A percentile compares a stretch with the other conserved stretches of the same genome.
Evolutionary conservation across 2,797 vertebrate genomes (phyloP).

Genomic region (Rhabdophis nuchalis): DNA sequence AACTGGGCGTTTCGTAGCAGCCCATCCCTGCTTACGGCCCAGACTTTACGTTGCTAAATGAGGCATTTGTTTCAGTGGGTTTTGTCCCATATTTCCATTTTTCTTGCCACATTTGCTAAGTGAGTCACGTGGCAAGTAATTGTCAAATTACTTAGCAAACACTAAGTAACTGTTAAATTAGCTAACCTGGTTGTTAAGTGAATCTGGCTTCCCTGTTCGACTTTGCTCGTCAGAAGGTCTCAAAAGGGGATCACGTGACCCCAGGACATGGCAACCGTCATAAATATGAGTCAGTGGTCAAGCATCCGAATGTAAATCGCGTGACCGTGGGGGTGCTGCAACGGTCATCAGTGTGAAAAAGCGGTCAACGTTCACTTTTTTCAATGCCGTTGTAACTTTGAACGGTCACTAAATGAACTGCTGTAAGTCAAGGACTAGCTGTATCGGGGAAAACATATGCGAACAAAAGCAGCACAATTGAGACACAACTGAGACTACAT

Average conservation of each 20-base stretch:
- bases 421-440: neutral
- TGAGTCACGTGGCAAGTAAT: no score
- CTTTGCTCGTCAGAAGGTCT: neutral
- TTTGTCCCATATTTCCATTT: neutral
- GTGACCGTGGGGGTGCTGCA: neutral
- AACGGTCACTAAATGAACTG: neutral
- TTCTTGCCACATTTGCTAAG: neutral
- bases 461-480: neutral
- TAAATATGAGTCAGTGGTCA: neutral
- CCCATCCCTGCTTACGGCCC: neutral
- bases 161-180: no score
- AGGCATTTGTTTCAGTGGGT: neutral
- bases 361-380: neutral
- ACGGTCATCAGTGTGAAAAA: neutral
- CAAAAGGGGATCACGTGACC: neutral
- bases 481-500: neutral
- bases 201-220: neutral
- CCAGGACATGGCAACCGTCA: neutral
- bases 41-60: neutral
- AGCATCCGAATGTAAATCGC: no score
- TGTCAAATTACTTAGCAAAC: no score
- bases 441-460: neutral
- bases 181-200: neutral
- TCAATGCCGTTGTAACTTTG: neutral
- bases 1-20: no score